phyloP scores from a whole-genome alignment of 2,888 invertebrate species.

The Teleiodes luculella region DNA sequence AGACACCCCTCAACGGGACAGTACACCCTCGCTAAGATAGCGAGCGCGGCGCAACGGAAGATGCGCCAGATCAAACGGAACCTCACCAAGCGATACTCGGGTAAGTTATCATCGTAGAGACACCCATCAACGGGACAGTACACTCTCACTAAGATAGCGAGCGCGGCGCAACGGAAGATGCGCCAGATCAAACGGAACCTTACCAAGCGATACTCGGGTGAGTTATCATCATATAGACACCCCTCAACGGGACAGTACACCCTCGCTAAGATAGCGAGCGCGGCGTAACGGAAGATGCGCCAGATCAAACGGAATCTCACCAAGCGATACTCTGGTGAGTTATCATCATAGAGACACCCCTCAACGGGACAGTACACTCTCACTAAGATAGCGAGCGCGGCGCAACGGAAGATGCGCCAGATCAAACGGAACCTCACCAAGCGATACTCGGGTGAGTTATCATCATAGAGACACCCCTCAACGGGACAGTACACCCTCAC shows the following conservation, averaged over 20 bases:
- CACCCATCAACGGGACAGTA: constrained; percentile 81
- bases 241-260: constrained; percentile 81
- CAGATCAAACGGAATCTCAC: constrained; percentile 83
- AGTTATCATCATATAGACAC: too few relatives aligned
- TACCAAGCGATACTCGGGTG: too few relatives aligned
- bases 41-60: constrained; percentile 79
- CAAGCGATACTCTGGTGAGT: constrained; percentile 70
- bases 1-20: constrained; percentile 80
- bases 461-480: too few relatives aligned
- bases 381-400: constrained; percentile 80
- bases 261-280: constrained; percentile 80
- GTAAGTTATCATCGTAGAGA: too few relatives aligned
- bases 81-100: constrained; percentile 79
- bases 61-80: constrained; percentile 84
- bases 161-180: constrained; percentile 80
- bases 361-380: constrained; percentile 81
- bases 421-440: constrained; percentile 83
- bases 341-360: too few relatives aligned
- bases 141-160: constrained; percentile 82
- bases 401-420: constrained; percentile 80
- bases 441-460: constrained; percentile 65
- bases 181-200: constrained; percentile 82
- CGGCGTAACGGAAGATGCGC: constrained; percentile 80
- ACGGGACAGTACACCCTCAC: constrained; percentile 82
- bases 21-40: constrained; percentile 82